Evolutionary conservation across 2,888 invertebrate genomes (phyloP), one percentile per base, ranked within the genome.

Genomic region (Orthosia gracilis): DNA sequence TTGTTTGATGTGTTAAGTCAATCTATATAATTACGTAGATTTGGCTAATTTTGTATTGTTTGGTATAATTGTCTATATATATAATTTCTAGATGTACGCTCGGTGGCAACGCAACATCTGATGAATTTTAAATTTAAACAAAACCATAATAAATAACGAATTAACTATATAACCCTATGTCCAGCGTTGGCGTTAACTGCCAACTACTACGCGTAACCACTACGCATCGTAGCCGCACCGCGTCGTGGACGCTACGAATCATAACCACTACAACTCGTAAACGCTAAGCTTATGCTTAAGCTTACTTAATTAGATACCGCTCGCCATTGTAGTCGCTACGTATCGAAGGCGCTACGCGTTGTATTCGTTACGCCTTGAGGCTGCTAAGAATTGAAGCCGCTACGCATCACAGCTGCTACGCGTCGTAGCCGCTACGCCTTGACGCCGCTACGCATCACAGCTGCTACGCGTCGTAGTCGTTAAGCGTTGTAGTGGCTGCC

Each of bases 1-100:
- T 55, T 64, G 17, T 50, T 82, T 47, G 11, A 15, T 68, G 21
- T 62, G 15, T 57, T 61, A 80, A 55, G 45, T 15, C 49, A 59
- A 64, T 67, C 18, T 49, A 55, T 23, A 1, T 55, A 40, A 40
- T 40, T 40, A 40, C 9, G 40, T 40, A 59, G 2, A 73, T 50
- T 67, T 68, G 18, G 17, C 15, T 58, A 40, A 45, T 59, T 23
- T 45, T 15, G 17, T 71, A 62, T n/a, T 15, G 15, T 21, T 54
- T 17, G 13, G 49, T 12, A 49, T 52, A 72, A 17, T 21, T 17
- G n/a, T 26, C 17, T 55, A 61, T 47, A 12, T 17, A 9, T 17
- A 11, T 73, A 15, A 49, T 73, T 61, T 50, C 2, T 65, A 47
- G 17, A 62, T 47, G 31, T 23, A 54, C 26, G 26, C 26, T 31